A percentile compares a stretch with the other conserved stretches of the same genome.
These are phyloP conservation scores for Hapalemur alaotrensis DNA, from an alignment of 2,797 vertebrate species.

Conservation along the genomic window DNA sequence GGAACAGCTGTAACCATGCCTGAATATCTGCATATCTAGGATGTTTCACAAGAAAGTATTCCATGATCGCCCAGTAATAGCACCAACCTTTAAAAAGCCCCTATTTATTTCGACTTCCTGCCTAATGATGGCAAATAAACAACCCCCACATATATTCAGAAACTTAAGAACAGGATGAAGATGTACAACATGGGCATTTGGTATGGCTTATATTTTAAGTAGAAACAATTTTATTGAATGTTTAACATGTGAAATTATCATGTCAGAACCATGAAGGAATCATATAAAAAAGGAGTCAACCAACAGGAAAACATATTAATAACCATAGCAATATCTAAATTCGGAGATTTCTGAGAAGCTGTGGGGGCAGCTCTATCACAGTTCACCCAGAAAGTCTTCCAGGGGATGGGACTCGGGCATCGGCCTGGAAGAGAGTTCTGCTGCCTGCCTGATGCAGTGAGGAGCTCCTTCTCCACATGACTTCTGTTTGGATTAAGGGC, in stretches of 20 bases:
- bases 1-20: background rate
- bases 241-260: constrained; percentile 5
- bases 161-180: background rate
- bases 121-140: background rate
- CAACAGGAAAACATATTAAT: background rate
- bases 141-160: background rate
- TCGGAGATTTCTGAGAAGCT: background rate
- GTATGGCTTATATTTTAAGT: background rate
- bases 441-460: background rate
- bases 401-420: background rate
- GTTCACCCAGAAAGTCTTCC: background rate
- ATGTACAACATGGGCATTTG: background rate
- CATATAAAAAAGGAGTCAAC: background rate
- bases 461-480: background rate
- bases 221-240: constrained; percentile 11
- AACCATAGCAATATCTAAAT: background rate
- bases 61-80: background rate
- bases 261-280: constrained; percentile 26
- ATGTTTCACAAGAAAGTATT: background rate
- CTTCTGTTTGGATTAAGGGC: background rate
- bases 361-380: background rate
- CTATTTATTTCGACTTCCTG: background rate
- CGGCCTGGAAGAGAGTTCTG: background rate
- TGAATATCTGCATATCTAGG: background rate
- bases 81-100: background rate